These are phyloP conservation scores for Siniperca scherzeri DNA, from an alignment of 2,797 vertebrate genomes.

Conservation along the genomic window DNA sequence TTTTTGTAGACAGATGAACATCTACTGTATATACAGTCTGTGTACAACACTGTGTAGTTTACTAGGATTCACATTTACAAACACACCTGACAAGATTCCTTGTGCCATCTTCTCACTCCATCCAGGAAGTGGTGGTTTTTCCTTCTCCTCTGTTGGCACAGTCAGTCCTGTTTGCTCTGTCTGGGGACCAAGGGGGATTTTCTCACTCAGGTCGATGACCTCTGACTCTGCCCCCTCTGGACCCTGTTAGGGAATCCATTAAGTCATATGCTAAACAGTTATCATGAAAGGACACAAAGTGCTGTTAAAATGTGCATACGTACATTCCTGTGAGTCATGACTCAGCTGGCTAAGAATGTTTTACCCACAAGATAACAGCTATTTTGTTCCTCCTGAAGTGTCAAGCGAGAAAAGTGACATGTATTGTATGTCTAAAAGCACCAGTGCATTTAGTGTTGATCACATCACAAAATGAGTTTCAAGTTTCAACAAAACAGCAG, in stretches of 20 bases:
- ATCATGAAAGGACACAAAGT: not conserved
- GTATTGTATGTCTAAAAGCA: not conserved
- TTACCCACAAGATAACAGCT: constrained; percentile 3
- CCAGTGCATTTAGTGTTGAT: not conserved
- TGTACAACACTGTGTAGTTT: not conserved
- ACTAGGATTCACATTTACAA: not conserved
- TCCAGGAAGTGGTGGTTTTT: constrained; percentile 84
- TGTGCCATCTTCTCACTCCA: constrained; percentile 97
- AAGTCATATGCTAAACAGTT: not conserved
- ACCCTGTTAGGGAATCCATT: constrained; percentile 77
- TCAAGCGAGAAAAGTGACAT: constrained; percentile 6
- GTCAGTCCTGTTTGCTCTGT: constrained; percentile 31
- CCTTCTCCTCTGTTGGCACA: constrained; percentile 68
- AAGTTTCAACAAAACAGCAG: not conserved
- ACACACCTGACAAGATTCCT: constrained; percentile 91
- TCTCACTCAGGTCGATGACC: constrained; percentile 86
- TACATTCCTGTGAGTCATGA: constrained; percentile 14
- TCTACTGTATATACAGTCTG: not conserved
- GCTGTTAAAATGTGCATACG: not conserved
- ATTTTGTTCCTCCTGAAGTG: constrained; percentile 3
- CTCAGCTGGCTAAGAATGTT: constrained; percentile 24
- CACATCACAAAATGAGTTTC: too few species aligned
- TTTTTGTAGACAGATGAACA: not conserved
- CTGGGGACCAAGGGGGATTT: constrained; percentile 80
- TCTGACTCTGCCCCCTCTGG: constrained; percentile 81